Evolutionary conservation across 1,140 invertebrate species (phyloP).

Genomic region (Psix sp.): DNA sequence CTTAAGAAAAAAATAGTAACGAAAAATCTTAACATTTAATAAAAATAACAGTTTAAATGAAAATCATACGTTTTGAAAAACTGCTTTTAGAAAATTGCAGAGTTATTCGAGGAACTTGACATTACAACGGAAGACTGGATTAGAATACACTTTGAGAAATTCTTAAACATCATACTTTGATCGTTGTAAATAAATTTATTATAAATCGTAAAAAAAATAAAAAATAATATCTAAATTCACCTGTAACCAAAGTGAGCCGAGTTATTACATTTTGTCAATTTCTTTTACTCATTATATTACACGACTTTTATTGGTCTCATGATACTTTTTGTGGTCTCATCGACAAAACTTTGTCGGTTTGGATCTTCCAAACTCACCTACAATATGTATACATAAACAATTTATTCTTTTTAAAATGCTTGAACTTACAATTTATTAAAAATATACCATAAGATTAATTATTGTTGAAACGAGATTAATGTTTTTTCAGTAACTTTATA

Average conservation of each 20-base stretch:
- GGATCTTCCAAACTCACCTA: background rate
- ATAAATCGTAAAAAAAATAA: too few species aligned
- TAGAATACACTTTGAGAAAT: background rate
- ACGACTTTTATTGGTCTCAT: too few species aligned
- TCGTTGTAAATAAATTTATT: background rate
- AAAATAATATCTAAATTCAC: too few species aligned
- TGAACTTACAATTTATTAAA: background rate
- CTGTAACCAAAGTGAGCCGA: background rate
- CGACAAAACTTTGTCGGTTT: background rate
- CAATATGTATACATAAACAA: background rate
- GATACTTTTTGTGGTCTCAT: background rate
- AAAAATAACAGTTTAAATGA: too few species aligned
- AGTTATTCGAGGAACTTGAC: too few species aligned
- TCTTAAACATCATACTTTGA: too few species aligned
- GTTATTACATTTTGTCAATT: background rate
- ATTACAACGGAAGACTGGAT: background rate
- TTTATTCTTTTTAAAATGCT: constrained; percentile 1
- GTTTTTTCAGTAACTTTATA: background rate
- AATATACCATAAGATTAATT: background rate
- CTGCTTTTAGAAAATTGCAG: too few species aligned
- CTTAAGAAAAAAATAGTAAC: too few species aligned
- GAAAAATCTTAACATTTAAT: too few species aligned
- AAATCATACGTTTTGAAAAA: too few species aligned
- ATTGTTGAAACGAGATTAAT: background rate
- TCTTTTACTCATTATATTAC: background rate